Conservation (phyloP, 2,888 invertebrate species). For the Sarcophaga carnaria region DNA sequence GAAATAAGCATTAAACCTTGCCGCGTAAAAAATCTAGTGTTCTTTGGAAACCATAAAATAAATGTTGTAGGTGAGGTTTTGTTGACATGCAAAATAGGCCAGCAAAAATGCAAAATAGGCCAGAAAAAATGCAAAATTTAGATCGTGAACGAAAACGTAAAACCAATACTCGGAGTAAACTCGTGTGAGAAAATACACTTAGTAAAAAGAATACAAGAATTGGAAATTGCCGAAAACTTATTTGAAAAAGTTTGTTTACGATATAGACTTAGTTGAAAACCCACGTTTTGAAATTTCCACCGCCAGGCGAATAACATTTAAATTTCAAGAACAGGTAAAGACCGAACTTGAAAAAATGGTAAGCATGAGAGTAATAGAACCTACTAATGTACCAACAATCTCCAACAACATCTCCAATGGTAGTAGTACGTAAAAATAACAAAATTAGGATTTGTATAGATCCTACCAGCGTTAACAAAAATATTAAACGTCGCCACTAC, state of each 20-base stretch:
- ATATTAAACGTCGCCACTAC: constrained; percentile 54
- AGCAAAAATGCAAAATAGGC: background rate
- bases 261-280: constrained; percentile 61
- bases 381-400: constrained; percentile 58
- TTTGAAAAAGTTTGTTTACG: constrained; percentile 63
- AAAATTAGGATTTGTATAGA: constrained; percentile 60
- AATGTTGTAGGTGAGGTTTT: constrained; percentile 7
- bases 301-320: constrained; percentile 63
- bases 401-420: constrained; percentile 64
- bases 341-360: constrained; percentile 62
- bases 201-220: constrained; percentile 1
- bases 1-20: background rate
- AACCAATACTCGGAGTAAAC: constrained; percentile 6
- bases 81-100: background rate
- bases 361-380: constrained; percentile 54
- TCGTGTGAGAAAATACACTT: constrained; percentile 4
- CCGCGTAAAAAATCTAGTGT: constrained; percentile 8
- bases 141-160: constrained; percentile 18
- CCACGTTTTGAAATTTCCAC: constrained; percentile 57
- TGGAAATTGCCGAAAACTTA: background rate
- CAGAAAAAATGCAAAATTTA: constrained; percentile 22
- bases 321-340: constrained; percentile 65
- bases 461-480: constrained; percentile 42
- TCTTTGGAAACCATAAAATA: background rate
- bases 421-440: constrained; percentile 52